Percentiles rank a stretch among this genome's conserved stretches.
Evolutionary conservation across 1,140 invertebrate genomes (phyloP).

Genomic region (Helicoverpa armigera): DNA sequence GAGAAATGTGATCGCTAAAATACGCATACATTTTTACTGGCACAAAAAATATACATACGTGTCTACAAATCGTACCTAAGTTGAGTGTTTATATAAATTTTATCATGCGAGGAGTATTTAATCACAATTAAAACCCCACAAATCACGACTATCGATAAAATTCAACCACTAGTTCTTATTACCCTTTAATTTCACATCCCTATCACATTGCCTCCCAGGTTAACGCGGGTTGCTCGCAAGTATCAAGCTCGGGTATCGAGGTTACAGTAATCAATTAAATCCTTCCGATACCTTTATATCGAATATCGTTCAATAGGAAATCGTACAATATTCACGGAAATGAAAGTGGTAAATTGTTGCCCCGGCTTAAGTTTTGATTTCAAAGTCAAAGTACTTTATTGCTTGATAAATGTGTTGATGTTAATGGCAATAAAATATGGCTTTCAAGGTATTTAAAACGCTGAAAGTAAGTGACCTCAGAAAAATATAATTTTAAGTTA

Average conservation of each 20-base stretch:
- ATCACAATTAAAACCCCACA: neutral
- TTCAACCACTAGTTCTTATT: neutral
- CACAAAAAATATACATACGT: no score
- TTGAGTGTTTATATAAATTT: no score
- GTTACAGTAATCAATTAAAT: constrained; percentile 2
- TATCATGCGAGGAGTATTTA: no score
- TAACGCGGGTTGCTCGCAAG: neutral
- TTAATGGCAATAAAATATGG: no score
- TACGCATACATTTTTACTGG: no score
- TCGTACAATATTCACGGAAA: neutral
- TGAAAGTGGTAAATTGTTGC: neutral
- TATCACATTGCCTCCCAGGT: neutral
- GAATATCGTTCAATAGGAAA: neutral
- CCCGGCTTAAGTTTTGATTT: constrained; percentile 3
- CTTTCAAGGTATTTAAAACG: no score
- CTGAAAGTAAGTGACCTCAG: no score
- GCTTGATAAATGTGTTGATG: neutral
- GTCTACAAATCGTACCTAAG: no score
- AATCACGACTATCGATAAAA: neutral
- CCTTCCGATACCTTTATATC: constrained; percentile 3
- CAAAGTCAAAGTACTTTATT: neutral
- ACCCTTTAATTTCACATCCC: constrained; percentile 1
- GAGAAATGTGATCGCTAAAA: no score
- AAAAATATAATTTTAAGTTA: no score
- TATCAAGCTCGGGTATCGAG: neutral